Base-by-base conservation (phyloP, 2,888 invertebrate genomes). In the Hydriomena furcata region DNA sequence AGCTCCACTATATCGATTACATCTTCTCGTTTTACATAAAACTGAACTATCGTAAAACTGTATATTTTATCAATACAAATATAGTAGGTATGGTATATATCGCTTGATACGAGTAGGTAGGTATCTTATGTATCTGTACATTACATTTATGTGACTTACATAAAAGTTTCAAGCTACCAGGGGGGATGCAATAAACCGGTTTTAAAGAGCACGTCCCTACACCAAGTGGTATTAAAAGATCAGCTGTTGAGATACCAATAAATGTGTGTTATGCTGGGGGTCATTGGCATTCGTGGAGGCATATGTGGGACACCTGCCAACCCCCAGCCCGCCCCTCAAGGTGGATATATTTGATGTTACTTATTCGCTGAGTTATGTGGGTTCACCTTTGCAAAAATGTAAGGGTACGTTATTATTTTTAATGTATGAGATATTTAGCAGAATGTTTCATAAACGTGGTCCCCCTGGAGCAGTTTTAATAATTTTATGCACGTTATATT, bases 301-400 rank as follows among this genome's bases (percentile, higher is more conserved):
- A 85, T 86, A 82, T 85, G 87, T 72, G 64, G 79, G 76, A 80
- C 89, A 88, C 89, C 89, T 89, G 89, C 79, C 68, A 63, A 66
- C 73, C 80, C 81, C 79, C 79, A 65, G 56, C 63, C 68, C 71
- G 72, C 76, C 79, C 81, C 78, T 65, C 70, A 58, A 71, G 74
- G 68, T 73, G 77, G 79, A 80, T 81, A 82, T 85, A 86, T 86
- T 84, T 84, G 87, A 84, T 87, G 83, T 86, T 85, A 85, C 85
- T 79, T 79, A 83, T 78, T 76, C 72, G 72, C 73, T 77, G 70
- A 78, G 76, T 73, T 74, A 73, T 74, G 74, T 70, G 60, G 68
- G 68, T 64, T 70, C 64, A 58, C 61, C 60, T 65, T 63, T 66
- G 64, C 58, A 64, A 54, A 48, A 55, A 53, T 58, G 56, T 36